Base-by-base conservation (phyloP, 1,140 invertebrate species). In the Condylostylus longicornis region DNA sequence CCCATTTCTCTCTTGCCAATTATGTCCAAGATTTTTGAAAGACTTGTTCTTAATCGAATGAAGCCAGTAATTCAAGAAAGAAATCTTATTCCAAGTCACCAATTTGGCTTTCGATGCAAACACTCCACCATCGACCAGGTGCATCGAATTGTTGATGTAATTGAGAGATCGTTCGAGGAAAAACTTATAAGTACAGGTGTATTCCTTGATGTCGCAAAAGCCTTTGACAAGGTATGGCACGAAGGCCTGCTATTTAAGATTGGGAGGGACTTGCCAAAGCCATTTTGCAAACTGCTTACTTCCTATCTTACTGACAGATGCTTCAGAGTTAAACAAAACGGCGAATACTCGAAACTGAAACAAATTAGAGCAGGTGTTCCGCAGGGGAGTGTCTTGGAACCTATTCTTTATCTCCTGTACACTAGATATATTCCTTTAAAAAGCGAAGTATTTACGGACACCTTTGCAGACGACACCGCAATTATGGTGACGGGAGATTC, bases 381-480 rank as follows among this genome's bases (percentile, higher is more conserved):
- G 8, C 47, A 46, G 18, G 45, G 42, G 10, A 44, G 42, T 34
- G 39, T 49, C 10, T 21, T 50, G 13, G 43, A 43, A 2, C 45
- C 45, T 3, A 21, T 41, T 9, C 34, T 50, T 3, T 50, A 50
- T 25, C 25, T 48, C 13, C 30, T 50, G 7, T 50, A 40, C 29
- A 44, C 46, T 1, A 20, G 32, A 8, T 44, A 50, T 33, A 29
- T 48, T 14, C 49, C 49, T 12, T 35, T 25, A 9, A 18, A 37
- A 31, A 17, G 35, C 8, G 14, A 19, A 7, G 25, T 37, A 18
- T 22, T 33, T 7, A 40, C 36, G 18, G 42, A 29, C n/a, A 48
- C 42, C 1, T 51, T 47, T 42, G 43, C 47, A 14, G 45, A 47
- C 30, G 49, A 49, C 35, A 51, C 47, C 2, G 49, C 47, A 7